Evolutionary conservation across 2,113 vertebrate genomes (phyloP), one percentile per base, ranked within the genome.

Genomic region (Muntiacus reevesi): DNA sequence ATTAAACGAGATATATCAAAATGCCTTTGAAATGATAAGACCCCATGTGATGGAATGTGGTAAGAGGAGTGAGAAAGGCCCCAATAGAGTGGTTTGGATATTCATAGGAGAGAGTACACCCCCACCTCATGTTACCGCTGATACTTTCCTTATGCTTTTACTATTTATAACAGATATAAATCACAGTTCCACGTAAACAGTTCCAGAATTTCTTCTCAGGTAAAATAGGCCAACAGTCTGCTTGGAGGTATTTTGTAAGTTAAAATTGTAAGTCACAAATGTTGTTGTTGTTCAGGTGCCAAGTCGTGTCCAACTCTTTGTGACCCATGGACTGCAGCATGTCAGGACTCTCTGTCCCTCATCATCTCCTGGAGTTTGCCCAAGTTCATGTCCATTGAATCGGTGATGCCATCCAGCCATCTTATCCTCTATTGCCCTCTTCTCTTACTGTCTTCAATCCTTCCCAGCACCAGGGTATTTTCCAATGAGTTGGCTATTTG

Each of bases 211-310:
- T 90, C 50, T 93, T 87, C 50, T 96, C 82, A 94, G 87, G 90
- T 96, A 59, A 95, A 91, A 33, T 10, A 91, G 45, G 19, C 57
- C 81, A 84, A 74, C 71, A 82, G 52, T 84, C 47, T 87, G 11
- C 14, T 78, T 30, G 6, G 25, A 40, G 64, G 33, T 57, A 81
- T 76, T 95, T 78, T 84, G 8, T 30, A 96, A 87, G 15, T 27
- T 91, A 94, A 78, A 83, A 87, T 45, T 93, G 5, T 57, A 88
- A 93, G 55, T 84, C 50, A 96, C 17, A 93, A 82, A 87, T 64
- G 71, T 27, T 43, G 40, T 74, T 71, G 67, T 43, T 76, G 71
- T 43, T 27, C 12, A 76, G 40, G 27, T 76, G 71, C 71, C 71
- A 76, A 76, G 40, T 76, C 15, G 71, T 76, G 71, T 76, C 71